Percentiles rank a stretch among this genome's conserved stretches.
These are phyloP conservation scores for Caenorhabditis briggsae DNA, from an alignment of 1,140 invertebrate genomes.

Conservation along the genomic window DNA sequence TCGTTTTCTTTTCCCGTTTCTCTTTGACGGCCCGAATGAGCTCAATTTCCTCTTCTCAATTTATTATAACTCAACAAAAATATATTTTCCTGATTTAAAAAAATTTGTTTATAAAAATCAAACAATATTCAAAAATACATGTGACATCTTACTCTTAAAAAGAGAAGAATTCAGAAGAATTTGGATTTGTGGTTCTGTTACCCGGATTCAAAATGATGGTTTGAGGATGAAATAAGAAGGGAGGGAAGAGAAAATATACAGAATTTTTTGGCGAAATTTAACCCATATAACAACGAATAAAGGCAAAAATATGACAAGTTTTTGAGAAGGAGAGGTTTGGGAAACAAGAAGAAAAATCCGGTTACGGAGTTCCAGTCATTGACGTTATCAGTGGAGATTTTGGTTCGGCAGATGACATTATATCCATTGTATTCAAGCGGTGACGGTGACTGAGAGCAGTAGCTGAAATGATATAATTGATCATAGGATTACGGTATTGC, in stretches of 20 bases:
- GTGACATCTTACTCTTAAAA: background rate
- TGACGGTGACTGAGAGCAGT: slow-evolving; percentile 15
- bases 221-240: background rate
- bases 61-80: background rate
- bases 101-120: slow-evolving; percentile 21
- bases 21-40: too few species aligned
- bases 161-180: background rate
- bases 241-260: background rate
- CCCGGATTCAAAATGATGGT: slow-evolving; percentile 29
- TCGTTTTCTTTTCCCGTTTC: too few species aligned
- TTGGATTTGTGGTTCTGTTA: slow-evolving; percentile 9
- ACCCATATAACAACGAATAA: slow-evolving; percentile 47
- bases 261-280: slow-evolving; percentile 1
- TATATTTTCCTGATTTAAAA: background rate
- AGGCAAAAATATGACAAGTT: slow-evolving; percentile 26
- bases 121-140: background rate
- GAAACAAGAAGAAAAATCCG: too few species aligned
- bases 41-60: too few species aligned
- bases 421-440: slow-evolving; percentile 6
- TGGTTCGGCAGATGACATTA: slow-evolving; percentile 35
- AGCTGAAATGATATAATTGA: slow-evolving; percentile 3
- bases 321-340: background rate
- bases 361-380: slow-evolving; percentile 15
- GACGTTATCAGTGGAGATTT: slow-evolving; percentile 44
- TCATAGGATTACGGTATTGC: too few species aligned